Conservation (phyloP, 2,113 vertebrate genomes). For the Semicossyphus pulcher region DNA sequence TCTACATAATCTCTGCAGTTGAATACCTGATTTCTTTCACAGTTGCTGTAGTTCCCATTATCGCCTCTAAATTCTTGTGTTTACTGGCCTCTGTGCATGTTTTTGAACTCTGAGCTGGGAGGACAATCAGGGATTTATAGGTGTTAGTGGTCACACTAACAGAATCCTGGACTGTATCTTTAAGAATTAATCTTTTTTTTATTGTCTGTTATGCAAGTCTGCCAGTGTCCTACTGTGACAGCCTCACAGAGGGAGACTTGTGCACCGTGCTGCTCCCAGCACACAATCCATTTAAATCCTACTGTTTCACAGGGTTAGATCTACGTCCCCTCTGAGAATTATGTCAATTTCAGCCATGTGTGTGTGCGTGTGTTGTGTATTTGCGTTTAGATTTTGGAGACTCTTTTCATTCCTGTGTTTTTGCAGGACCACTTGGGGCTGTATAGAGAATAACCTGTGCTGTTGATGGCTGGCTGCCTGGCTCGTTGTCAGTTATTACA, state of each 20-base stretch:
- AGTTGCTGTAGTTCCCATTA: conserved; percentile 3
- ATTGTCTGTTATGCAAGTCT: conserved; percentile 50
- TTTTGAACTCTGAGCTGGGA: conserved; percentile 15
- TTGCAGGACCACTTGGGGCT: conserved; percentile 14
- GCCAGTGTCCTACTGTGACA: conserved; percentile 60
- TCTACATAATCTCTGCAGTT: conserved; percentile 22
- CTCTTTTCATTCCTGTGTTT: conserved; percentile 12
- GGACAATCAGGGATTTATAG: conserved; percentile 16
- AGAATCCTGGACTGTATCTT: conserved; percentile 47
- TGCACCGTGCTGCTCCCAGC: conserved; percentile 58
- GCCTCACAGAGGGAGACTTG: conserved; percentile 68
- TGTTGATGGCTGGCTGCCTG: conserved; percentile 20
- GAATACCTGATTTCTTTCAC: conserved; percentile 24
- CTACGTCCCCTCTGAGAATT: conserved; percentile 56
- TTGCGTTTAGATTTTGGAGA: conserved; percentile 46
- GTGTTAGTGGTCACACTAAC: conserved; percentile 5
- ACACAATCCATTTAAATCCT: conserved; percentile 74
- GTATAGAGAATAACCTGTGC: conserved; percentile 27
- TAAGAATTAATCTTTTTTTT: conserved; percentile 46
- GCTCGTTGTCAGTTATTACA: conserved; percentile 22
- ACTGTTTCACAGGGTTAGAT: conserved; percentile 70
- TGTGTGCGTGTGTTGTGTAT: conserved; percentile 34
- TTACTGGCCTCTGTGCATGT: conserved; percentile 11
- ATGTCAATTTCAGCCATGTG: conserved; percentile 55
- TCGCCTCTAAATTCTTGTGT: conserved; percentile 10